Evolutionary conservation across 2,113 vertebrate species (phyloP).

Genomic region (Prunella fulvescens): DNA sequence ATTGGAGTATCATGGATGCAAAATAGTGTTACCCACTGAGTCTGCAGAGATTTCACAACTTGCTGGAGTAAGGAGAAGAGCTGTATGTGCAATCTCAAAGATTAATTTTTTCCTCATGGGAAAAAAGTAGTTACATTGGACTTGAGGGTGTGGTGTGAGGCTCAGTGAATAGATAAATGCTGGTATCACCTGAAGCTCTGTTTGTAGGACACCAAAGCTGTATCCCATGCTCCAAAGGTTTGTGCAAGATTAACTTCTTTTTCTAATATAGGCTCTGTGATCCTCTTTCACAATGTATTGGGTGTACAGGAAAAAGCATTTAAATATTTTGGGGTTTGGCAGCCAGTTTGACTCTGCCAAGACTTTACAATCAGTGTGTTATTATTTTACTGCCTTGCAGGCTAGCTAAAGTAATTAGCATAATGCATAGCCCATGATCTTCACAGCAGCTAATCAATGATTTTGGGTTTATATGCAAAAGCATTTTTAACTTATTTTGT

Average conservation of each 20-base stretch:
- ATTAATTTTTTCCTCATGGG: neutral
- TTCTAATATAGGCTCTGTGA: neutral
- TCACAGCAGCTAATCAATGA: neutral
- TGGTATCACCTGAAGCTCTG: neutral
- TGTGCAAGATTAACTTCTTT: neutral
- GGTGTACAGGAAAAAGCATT: neutral
- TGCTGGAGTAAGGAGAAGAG: neutral
- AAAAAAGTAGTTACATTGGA: neutral
- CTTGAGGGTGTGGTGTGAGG: neutral
- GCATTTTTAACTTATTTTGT: neutral
- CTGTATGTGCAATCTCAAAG: neutral
- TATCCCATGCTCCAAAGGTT: neutral
- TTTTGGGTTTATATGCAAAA: neutral
- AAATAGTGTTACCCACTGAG: neutral
- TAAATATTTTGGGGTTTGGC: neutral
- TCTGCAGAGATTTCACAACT: neutral
- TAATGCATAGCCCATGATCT: neutral
- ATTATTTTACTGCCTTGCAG: neutral
- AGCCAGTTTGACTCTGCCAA: neutral
- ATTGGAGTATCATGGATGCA: neutral
- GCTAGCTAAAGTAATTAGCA: neutral
- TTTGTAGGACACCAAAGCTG: neutral
- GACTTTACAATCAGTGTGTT: neutral
- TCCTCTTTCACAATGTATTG: neutral
- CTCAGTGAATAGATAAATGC: rapidly evolving